Evolutionary conservation across 2,888 invertebrate species (phyloP).

Genomic region (Aphidoletes aphidimyza): DNA sequence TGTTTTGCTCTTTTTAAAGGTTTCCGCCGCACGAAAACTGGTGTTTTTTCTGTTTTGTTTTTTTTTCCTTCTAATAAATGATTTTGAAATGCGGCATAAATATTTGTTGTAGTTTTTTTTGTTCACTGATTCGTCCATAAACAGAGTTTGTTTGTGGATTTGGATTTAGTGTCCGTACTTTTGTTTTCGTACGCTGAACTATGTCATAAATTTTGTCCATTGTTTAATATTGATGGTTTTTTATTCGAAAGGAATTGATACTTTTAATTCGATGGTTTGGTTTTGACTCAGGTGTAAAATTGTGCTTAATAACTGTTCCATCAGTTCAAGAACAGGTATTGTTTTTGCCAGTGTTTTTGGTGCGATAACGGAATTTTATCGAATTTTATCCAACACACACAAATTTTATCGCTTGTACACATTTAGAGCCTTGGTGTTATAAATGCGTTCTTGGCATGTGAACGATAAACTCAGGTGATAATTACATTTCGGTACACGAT

Average conservation of each 20-base stretch:
- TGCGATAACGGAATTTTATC: background rate
- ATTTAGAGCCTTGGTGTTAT: too few species aligned
- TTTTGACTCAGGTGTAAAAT: background rate
- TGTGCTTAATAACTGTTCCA: background rate
- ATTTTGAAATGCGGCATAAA: too few species aligned
- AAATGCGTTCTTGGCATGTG: too few species aligned
- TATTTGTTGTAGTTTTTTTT: too few species aligned
- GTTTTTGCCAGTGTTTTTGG: background rate
- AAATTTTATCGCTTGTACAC: too few species aligned
- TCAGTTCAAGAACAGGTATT: too few species aligned
- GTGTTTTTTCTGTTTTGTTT: background rate
- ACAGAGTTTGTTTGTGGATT: background rate
- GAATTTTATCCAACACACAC: too few species aligned
- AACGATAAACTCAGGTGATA: too few species aligned
- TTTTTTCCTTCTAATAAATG: too few species aligned
- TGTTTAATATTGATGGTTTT: background rate
- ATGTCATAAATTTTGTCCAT: background rate
- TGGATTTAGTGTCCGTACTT: background rate
- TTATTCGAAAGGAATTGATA: background rate
- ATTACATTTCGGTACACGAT: too few species aligned
- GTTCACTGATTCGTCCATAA: background rate
- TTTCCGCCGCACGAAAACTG: background rate
- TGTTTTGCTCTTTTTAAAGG: background rate
- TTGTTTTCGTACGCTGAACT: slow-evolving; percentile 29
- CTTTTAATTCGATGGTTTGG: background rate